These are phyloP conservation scores for Lagria hirta DNA, from an alignment of 2,888 invertebrate genomes.

Conservation along the genomic window DNA sequence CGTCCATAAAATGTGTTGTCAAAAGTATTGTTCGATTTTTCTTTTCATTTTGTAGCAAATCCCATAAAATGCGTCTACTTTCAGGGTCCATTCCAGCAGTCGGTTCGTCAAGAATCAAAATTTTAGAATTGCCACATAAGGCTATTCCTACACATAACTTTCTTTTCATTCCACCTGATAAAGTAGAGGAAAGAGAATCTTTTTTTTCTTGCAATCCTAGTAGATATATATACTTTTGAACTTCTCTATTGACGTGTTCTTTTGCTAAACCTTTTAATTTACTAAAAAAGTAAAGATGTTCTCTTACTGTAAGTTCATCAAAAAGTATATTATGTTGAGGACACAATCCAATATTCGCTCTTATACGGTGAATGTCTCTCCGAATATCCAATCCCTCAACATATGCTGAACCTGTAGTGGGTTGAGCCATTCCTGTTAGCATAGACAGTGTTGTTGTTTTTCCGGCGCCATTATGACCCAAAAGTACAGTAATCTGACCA, in stretches of 20 bases:
- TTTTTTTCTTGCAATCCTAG: conserved; percentile 70
- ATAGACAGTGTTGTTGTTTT: conserved; percentile 94
- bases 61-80: conserved; percentile 81
- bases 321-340: conserved; percentile 87
- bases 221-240: conserved; percentile 63
- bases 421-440: conserved; percentile 76
- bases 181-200: conserved; percentile 58
- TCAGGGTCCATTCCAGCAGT: conserved; percentile 87
- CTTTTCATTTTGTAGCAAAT: conserved; percentile 72
- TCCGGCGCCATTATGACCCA: conserved; percentile 84
- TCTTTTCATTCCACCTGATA: conserved; percentile 79
- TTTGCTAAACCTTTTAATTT: conserved; percentile 67
- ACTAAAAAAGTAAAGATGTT: conserved; percentile 82
- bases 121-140: conserved; percentile 72
- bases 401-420: conserved; percentile 68
- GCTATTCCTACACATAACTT: conserved; percentile 76
- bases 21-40: conserved; percentile 72
- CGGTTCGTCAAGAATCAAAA: conserved; percentile 73
- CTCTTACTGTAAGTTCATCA: conserved; percentile 76
- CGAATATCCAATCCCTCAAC: conserved; percentile 72
- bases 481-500: conserved; percentile 84
- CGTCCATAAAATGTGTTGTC: conserved; percentile 84
- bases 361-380: conserved; percentile 63
- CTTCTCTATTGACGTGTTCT: conserved; percentile 61
- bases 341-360: conserved; percentile 75